Conservation (phyloP, 2,797 vertebrate species). For the Protonibea diacanthus region DNA sequence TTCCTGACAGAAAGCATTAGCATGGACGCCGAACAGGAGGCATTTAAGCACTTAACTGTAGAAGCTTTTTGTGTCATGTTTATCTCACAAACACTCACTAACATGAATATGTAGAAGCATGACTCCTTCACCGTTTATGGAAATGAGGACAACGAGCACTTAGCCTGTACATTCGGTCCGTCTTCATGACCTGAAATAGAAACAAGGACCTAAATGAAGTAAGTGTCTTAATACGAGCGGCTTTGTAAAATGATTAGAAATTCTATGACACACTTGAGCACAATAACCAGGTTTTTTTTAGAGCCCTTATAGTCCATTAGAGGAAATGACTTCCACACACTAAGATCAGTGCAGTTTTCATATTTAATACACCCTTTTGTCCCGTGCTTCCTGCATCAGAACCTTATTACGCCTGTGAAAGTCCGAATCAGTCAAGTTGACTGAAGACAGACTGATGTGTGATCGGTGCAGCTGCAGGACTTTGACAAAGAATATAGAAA, state of each 20-base stretch:
- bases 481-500: background rate
- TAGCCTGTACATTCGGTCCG: background rate
- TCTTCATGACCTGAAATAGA: conserved; percentile 15
- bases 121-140: background rate
- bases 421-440: conserved; percentile 37
- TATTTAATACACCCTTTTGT: conserved; percentile 60
- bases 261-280: conserved; percentile 58
- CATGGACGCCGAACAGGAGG: background rate
- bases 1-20: background rate
- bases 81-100: background rate
- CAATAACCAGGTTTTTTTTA: conserved; percentile 44
- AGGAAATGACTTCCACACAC: conserved; percentile 58
- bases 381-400: conserved; percentile 35
- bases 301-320: conserved; percentile 48
- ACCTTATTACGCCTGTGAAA: conserved; percentile 42
- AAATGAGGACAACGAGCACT: background rate
- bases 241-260: conserved; percentile 53
- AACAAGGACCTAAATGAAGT: conserved; percentile 19
- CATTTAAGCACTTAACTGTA: background rate
- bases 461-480: conserved; percentile 1
- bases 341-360: conserved; percentile 58
- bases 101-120: background rate
- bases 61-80: background rate
- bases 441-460: conserved; percentile 30
- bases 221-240: conserved; percentile 8